Conservation (phyloP, 2,888 invertebrate species). For the Xylocampa areola region DNA sequence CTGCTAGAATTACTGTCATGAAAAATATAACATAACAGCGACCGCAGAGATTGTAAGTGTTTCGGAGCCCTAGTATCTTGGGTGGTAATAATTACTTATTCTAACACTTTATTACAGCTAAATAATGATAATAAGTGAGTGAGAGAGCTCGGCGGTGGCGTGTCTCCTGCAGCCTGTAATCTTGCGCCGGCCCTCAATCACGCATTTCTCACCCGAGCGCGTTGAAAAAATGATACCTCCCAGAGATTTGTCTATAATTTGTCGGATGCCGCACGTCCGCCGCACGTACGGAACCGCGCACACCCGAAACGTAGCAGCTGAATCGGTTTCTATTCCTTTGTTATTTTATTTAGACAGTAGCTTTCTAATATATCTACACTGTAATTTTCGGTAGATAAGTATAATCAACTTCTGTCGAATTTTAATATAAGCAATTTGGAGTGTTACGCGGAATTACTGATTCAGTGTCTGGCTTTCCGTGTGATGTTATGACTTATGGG, state of each 20-base stretch:
- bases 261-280: constrained; percentile 78
- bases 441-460: constrained; percentile 48
- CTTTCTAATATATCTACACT: constrained; percentile 74
- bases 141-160: constrained; percentile 84
- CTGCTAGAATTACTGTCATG: constrained; percentile 40
- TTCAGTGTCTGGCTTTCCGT: constrained; percentile 16
- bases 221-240: constrained; percentile 89
- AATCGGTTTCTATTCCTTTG: constrained; percentile 74
- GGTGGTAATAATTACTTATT: constrained; percentile 84
- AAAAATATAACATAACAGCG: constrained; percentile 34
- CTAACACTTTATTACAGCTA: constrained; percentile 87
- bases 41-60: constrained; percentile 53
- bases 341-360: constrained; percentile 80
- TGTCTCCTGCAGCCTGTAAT: constrained; percentile 85
- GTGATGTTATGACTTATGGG: constrained; percentile 11
- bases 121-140: constrained; percentile 86
- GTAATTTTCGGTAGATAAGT: constrained; percentile 69
- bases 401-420: constrained; percentile 48
- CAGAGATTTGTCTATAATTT: constrained; percentile 89
- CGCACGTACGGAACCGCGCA: constrained; percentile 55
- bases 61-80: constrained; percentile 61
- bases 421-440: constrained; percentile 53
- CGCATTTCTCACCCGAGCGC: constrained; percentile 89
- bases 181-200: constrained; percentile 87
- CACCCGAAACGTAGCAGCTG: constrained; percentile 67